phyloP scores from a whole-genome alignment of 2,113 vertebrate genomes.

The Psilopogon haemacephalus region DNA sequence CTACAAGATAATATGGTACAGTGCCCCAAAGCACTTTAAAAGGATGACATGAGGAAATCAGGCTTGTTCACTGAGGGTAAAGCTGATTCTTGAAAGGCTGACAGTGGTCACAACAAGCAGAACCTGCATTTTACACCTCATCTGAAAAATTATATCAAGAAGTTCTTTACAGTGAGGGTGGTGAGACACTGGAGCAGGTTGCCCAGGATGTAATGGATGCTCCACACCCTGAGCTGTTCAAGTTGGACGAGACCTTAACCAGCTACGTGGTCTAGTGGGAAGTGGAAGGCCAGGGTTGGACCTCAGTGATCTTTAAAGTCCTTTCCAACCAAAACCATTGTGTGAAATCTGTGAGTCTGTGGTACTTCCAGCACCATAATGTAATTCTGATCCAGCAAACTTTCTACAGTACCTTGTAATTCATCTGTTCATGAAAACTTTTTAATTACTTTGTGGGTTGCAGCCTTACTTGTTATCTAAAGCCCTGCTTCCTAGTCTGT shows the following conservation, averaged over 20 bases:
- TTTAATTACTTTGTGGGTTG: neutral
- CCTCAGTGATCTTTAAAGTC: too few species aligned
- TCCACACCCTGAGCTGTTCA: too few species aligned
- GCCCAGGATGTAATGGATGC: too few species aligned
- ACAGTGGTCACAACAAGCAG: neutral
- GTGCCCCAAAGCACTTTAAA: neutral
- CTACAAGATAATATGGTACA: neutral
- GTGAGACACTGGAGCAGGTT: too few species aligned
- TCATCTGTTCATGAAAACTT: neutral
- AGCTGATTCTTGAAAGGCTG: neutral
- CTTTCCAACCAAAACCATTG: too few species aligned
- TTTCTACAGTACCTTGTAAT: neutral
- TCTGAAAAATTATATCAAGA: neutral
- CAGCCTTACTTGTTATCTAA: neutral
- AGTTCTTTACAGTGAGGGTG: too few species aligned
- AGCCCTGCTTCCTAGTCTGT: neutral
- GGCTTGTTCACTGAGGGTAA: neutral
- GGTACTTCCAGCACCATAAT: neutral
- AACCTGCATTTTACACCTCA: neutral
- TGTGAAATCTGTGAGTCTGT: neutral
- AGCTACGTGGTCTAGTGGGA: too few species aligned
- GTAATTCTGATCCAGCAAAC: neutral
- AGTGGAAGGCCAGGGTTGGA: too few species aligned
- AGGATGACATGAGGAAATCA: neutral
- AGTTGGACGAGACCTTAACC: too few species aligned